Evolutionary conservation across 92 coral and sea anemone species (phyloP), one percentile per base, ranked within the genome.

Genomic region (Bergia puertoricense): DNA sequence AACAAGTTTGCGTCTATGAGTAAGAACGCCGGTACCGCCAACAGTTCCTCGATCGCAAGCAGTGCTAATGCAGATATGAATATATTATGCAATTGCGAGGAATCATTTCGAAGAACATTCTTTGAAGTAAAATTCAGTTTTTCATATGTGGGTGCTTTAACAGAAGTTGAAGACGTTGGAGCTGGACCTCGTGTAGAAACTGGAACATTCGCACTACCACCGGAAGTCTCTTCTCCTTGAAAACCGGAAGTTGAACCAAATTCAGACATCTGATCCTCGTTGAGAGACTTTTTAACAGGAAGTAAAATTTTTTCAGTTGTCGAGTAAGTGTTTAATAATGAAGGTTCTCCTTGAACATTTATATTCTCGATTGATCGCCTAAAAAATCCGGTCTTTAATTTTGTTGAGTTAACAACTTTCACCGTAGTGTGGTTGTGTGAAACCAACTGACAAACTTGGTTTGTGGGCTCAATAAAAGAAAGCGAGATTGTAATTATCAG

Each of bases 391-490:
- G 99, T 97, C 80, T 92, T 96, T 80, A 95, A 86, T 86, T 84
- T 90, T 37, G 99, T 97, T 5, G 95, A 94, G 82, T 97, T 97
- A 44, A 95, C 91, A 1, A 94, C 95, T 67, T 92, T 91, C 39
- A 89, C 86, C 69, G 88, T 84, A 14, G 96, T 94, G 75, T 93
- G 86, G 81, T 97, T 97, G 16, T 89, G 86, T 45, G 93, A 90
- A 45, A 93, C 88, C 43, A 95, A 72, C 75, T 97, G 96, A 79
- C 99, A 97, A 46, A 93, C 89, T 82, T 97, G 98, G 10, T 93
- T 95, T 11, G 99, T 97, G 1, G 99, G 99, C 81, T 97, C 99
- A 45, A 97, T 94, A 93, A 97, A 97, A 2, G 96, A 98, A 78
- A 97, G 37, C 46, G 99, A 93, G 76, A 97, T 95, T 13, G 99